Conservation (phyloP, 2,797 vertebrate genomes). For the Eleutherodactylus coqui region DNA sequence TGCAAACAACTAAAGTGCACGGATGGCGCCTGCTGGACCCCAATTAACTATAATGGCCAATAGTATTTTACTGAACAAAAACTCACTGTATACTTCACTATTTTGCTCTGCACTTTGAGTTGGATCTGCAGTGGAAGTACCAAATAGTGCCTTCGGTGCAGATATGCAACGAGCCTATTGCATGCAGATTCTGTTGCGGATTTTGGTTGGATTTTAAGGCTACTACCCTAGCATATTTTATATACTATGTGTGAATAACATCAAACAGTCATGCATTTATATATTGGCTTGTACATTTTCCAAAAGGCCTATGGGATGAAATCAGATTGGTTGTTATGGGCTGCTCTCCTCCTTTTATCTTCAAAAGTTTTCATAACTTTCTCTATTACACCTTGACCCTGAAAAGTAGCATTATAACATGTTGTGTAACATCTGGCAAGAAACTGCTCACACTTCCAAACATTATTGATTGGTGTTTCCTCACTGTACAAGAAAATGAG, state of each 20-base stretch:
- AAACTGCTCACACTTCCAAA: not conserved
- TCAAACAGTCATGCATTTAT: not conserved
- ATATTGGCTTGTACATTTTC: not conserved
- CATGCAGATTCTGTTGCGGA: too few relatives aligned
- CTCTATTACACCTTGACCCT: not conserved
- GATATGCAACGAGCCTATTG: too few relatives aligned
- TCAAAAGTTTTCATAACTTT: not conserved
- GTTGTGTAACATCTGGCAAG: not conserved
- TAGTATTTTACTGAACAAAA: too few relatives aligned
- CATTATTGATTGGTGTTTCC: slow-evolving; percentile 16
- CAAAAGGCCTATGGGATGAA: not conserved
- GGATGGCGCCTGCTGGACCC: too few relatives aligned
- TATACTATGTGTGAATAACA: not conserved
- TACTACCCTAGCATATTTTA: not conserved
- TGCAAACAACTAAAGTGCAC: too few relatives aligned
- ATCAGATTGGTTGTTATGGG: not conserved
- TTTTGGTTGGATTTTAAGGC: not conserved
- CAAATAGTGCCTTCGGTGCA: too few relatives aligned
- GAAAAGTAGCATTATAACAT: not conserved
- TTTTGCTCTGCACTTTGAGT: too few relatives aligned
- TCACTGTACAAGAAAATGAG: not conserved
- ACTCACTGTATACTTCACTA: too few relatives aligned
- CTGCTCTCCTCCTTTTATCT: not conserved
- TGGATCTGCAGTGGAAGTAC: too few relatives aligned
- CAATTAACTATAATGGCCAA: too few relatives aligned